Base-by-base conservation (phyloP, 2,888 invertebrate genomes). In the Palloptera scutellata region DNA sequence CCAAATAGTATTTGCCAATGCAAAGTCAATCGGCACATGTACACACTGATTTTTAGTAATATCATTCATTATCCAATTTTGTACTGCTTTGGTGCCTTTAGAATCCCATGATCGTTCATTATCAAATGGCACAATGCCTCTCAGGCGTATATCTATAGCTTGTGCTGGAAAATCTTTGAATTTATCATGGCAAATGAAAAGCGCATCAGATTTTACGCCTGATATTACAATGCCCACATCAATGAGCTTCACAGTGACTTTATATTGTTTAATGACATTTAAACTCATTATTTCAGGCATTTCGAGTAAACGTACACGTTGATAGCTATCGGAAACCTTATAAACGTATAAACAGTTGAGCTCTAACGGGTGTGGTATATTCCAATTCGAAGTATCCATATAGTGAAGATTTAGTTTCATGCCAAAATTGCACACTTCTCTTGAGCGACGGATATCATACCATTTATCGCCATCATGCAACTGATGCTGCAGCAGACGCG, bases 281-380 rank as follows among this genome's bases (percentile, higher is more conserved):
- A 77, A 70, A 68, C 79, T 64, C 58, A 72, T 75, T 73, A 84
- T 81, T 43, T 75, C 72, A 42, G 79, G 78, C 5, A 76, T 70
- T 17, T 76, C 86, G 1, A 88, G 67, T 0, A 91, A 86, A 80
- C 87, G 86, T 67, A 89, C 89, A 66, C 91, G 84, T 59, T 85
- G 86, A 76, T 86, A 91, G 65, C 85, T 84, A 69, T 82, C 84
- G 77, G 85, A 42, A 86, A 87, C 17, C 53, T 86, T 77, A 15
- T 88, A 86, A 10, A 88, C 88, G 76, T 89, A 91, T 11, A 89
- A 70, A 70, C 88, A 88, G 0, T 90, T 90, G 0, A 88, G 78
- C 72, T 86, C 84, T 1, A 86, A 85, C 8, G 85, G 78, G 74
- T 74, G 78, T 53, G 79, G 79, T 6, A 72, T 66, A 9, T 72